phyloP scores from a whole-genome alignment of 64 coral and sea anemone species.

The Pachyseris speciosa region DNA sequence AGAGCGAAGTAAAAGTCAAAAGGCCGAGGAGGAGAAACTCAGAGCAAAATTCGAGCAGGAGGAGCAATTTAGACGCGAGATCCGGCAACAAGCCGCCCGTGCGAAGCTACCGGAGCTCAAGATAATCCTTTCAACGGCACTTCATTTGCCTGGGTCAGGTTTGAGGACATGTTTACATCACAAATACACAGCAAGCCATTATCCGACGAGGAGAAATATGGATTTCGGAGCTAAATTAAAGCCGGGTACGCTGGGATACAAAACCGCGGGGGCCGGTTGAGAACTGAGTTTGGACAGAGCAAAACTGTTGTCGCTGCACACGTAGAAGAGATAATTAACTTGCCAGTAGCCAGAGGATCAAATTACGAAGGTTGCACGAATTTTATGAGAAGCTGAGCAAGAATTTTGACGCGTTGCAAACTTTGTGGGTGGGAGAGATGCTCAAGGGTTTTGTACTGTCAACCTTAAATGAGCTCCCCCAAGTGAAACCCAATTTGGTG shows the following conservation, averaged over 20 bases:
- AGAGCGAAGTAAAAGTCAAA: slow-evolving; percentile 22
- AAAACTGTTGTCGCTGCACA: slow-evolving; percentile 53
- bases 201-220: slow-evolving; percentile 57
- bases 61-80: not conserved
- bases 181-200: slow-evolving; percentile 49
- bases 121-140: slow-evolving; percentile 64
- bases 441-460: slow-evolving; percentile 12
- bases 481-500: slow-evolving; percentile 77
- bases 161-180: slow-evolving; percentile 68
- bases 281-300: slow-evolving; percentile 41
- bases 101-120: slow-evolving; percentile 49
- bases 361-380: slow-evolving; percentile 60
- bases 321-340: slow-evolving; percentile 62
- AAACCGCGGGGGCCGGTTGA: slow-evolving; percentile 46
- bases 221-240: slow-evolving; percentile 61
- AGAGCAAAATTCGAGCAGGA: slow-evolving; percentile 27
- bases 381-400: slow-evolving; percentile 75
- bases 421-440: slow-evolving; percentile 37
- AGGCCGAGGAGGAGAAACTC: slow-evolving; percentile 38
- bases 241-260: slow-evolving; percentile 53
- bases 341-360: not conserved
- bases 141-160: slow-evolving; percentile 45
- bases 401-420: slow-evolving; percentile 67
- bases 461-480: slow-evolving; percentile 70
- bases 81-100: slow-evolving; percentile 2